These are phyloP conservation scores for Hippocampus abdominalis DNA, from an alignment of 2,113 vertebrate species.

Conservation along the genomic window DNA sequence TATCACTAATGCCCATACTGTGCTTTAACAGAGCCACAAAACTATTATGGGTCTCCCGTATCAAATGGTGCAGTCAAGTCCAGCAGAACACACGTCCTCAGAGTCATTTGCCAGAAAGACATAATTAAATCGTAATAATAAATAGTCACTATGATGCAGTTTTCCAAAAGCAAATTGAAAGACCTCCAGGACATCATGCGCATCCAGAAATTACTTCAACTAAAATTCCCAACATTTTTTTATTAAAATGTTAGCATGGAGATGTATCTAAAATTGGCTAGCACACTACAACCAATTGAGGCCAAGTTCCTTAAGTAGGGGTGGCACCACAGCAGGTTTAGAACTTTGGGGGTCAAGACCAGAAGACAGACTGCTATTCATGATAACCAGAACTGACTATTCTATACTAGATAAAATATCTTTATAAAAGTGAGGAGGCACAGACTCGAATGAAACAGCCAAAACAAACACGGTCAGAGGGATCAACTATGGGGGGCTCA, in stretches of 20 bases:
- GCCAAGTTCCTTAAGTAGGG: not conserved
- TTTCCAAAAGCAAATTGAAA: not conserved
- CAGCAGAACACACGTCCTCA: not conserved
- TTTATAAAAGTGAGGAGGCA: no score
- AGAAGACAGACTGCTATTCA: not conserved
- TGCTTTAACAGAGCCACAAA: not conserved
- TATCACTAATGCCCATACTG: not conserved
- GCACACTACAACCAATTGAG: not conserved
- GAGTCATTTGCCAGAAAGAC: not conserved
- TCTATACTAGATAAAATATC: no score
- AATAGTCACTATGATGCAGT: not conserved
- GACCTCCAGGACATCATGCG: not conserved
- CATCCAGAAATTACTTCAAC: not conserved
- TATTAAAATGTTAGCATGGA: no score
- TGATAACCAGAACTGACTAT: no score
- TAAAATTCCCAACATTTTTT: not conserved
- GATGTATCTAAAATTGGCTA: no score
- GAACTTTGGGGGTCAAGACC: not conserved
- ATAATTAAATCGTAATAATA: not conserved
- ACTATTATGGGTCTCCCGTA: not conserved
- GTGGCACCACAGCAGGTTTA: not conserved
- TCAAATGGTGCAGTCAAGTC: not conserved
- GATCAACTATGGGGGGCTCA: no score
- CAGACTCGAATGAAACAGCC: no score
- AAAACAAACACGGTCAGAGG: no score